phyloP scores from a whole-genome alignment of 2,113 vertebrate species.

The Aleadryas rufinucha region DNA sequence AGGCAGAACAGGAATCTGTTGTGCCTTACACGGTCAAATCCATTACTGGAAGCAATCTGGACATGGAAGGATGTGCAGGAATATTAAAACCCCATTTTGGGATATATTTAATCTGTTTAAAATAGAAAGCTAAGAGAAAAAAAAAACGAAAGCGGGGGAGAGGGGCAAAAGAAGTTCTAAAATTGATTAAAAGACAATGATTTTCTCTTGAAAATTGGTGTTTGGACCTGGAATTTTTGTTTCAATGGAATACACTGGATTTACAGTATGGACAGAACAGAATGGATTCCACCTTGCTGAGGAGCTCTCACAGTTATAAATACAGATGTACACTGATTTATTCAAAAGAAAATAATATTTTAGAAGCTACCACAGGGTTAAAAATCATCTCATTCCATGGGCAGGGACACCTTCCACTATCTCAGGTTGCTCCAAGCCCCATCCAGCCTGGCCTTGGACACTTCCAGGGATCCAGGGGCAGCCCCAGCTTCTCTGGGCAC shows the following conservation, averaged over 20 bases:
- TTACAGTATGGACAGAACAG: neutral
- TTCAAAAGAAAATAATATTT: neutral
- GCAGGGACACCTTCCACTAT: accelerated
- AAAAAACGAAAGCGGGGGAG: accelerated
- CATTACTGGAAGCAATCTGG: neutral
- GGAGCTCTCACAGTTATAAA: neutral
- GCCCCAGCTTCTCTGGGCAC: neutral
- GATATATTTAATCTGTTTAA: neutral
- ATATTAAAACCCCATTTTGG: neutral
- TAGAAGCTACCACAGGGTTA: neutral
- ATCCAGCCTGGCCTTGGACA: neutral
- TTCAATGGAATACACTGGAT: neutral
- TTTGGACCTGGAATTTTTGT: neutral
- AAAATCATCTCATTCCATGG: neutral
- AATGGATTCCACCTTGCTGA: neutral
- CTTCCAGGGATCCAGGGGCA: neutral
- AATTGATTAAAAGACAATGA: neutral
- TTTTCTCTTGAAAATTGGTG: neutral
- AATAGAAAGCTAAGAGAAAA: neutral
- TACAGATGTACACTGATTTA: accelerated
- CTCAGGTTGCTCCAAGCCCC: accelerated
- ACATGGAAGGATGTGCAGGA: neutral
- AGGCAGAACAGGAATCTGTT: neutral
- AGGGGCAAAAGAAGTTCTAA: accelerated
- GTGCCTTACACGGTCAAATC: neutral